phyloP scores from a whole-genome alignment of 1,140 invertebrate species.

The Drosophila baimaii region DNA sequence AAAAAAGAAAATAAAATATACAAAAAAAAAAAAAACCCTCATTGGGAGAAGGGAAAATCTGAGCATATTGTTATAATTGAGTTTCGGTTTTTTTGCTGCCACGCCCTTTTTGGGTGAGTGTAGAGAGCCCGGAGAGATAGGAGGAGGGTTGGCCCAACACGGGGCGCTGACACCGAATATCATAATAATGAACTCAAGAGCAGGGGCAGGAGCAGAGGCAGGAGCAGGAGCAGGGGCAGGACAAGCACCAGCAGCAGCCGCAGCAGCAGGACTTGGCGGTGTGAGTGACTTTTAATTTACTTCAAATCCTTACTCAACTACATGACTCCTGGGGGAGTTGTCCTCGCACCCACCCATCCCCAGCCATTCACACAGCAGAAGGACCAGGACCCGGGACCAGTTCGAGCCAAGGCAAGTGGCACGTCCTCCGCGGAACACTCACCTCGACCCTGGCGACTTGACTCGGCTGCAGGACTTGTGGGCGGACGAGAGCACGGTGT shows the following conservation, averaged over 20 bases:
- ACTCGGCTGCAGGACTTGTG: too few relatives aligned
- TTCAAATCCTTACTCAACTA: conserved; percentile 82
- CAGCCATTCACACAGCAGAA: neutral
- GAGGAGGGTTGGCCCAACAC: conserved; percentile 40
- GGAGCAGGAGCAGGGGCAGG: too few relatives aligned
- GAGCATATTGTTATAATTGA: conserved; percentile 84
- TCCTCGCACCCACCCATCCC: conserved; percentile 26
- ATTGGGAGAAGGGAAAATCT: conserved; percentile 58
- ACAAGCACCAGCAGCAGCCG: too few relatives aligned
- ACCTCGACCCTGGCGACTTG: conserved; percentile 31
- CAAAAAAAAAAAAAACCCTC: conserved; percentile 26
- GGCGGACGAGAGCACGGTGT: neutral
- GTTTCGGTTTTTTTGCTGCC: conserved; percentile 67
- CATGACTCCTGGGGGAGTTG: conserved; percentile 75
- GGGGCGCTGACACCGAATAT: conserved; percentile 80
- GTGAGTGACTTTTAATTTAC: conserved; percentile 84
- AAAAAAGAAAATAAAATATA: conserved; percentile 35
- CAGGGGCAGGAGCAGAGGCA: too few relatives aligned
- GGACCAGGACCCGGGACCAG: neutral
- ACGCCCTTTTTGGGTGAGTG: conserved; percentile 47
- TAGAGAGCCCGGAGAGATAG: conserved; percentile 12
- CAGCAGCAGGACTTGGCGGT: conserved; percentile 34
- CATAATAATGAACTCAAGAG: conserved; percentile 80
- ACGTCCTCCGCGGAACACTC: conserved; percentile 43
- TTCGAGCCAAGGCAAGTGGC: conserved; percentile 36